Conservation (phyloP, 92 coral and sea anemone genomes). For the Meandrina meandrites region DNA sequence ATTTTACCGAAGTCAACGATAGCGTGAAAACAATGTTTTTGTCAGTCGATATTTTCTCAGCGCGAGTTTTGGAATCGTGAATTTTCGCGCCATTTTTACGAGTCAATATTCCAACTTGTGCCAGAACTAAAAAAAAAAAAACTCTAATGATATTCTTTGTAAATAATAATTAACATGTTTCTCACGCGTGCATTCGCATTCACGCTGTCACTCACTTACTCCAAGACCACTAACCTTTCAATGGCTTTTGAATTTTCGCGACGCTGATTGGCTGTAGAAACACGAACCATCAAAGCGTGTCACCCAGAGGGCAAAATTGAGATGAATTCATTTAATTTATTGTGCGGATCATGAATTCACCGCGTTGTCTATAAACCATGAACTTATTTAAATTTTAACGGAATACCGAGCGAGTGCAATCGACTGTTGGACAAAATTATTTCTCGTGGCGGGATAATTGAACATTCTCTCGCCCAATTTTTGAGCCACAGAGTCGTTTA, state of each 20-base stretch:
- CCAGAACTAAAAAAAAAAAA: background rate
- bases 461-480: background rate
- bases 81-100: conserved; percentile 2
- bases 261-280: conserved; percentile 25
- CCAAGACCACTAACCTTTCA: conserved; percentile 12
- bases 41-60: background rate
- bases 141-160: background rate
- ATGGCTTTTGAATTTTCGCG: conserved; percentile 25
- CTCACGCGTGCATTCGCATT: conserved; percentile 4
- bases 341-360: conserved; percentile 12
- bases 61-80: background rate
- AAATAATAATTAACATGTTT: conserved; percentile 6
- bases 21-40: background rate
- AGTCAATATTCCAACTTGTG: background rate
- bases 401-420: conserved; percentile 14
- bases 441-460: background rate
- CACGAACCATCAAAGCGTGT: background rate
- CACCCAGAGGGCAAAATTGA: conserved; percentile 5
- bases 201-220: background rate
- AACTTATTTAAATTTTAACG: conserved; percentile 54
- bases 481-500: background rate
- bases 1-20: background rate
- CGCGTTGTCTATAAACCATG: conserved; percentile 25
- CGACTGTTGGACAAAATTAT: background rate
- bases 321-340: conserved; percentile 13